Evolutionary conservation across 2,113 vertebrate genomes (phyloP), one percentile per base, ranked within the genome.

Genomic region (Solea senegalensis): DNA sequence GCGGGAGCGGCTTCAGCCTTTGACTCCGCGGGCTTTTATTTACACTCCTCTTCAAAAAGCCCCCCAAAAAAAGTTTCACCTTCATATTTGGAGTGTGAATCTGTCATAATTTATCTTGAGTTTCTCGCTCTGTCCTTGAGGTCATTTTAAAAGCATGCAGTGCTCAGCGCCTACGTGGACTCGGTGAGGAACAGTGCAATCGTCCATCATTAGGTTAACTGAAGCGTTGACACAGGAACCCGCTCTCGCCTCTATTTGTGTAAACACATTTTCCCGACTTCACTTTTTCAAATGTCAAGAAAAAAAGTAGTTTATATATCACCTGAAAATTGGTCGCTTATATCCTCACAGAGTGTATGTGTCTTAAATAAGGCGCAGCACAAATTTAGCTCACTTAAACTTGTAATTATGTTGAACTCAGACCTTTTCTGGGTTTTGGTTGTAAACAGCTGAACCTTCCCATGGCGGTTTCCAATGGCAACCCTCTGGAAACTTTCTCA

Each of bases 401-500:
- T 34, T 34, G 3, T 34, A 34, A 34, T 34, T 34, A 34, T 34
- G 3, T 34, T 34, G 34, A 34, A 34, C 34, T 34, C 34, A 34
- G 5, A 34, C 34, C 74, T 63, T 65, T 80, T 63, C 55, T 73
- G 15, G 8, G 57, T 61, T 48, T 11, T 10, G 15, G 66, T 63
- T 76, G 54, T 80, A 82, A 89, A 86, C 70, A 80, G 59, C 34
- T 21, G 43, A 67, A 75, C 80, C 85, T 89, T 91, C 86, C 90
- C 89, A 90, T 80, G 83, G 71, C 69, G 79, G 88, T 88, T 85
- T 85, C 86, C 89, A 85, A 76, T 51, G 12, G 88, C 85, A 87
- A 89, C 87, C 60, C 81, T 76, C 56, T 77, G 59, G 50, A 89
- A 88, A 88, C 85, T 85, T 86, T 88, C 78, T 73, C 55, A 27